A percentile compares a stretch with the other conserved stretches of the same genome.
phyloP scores from a whole-genome alignment of 30 jellyfish, hydroid and myxozoan genomes.

The Chrysaora quinquecirrha region DNA sequence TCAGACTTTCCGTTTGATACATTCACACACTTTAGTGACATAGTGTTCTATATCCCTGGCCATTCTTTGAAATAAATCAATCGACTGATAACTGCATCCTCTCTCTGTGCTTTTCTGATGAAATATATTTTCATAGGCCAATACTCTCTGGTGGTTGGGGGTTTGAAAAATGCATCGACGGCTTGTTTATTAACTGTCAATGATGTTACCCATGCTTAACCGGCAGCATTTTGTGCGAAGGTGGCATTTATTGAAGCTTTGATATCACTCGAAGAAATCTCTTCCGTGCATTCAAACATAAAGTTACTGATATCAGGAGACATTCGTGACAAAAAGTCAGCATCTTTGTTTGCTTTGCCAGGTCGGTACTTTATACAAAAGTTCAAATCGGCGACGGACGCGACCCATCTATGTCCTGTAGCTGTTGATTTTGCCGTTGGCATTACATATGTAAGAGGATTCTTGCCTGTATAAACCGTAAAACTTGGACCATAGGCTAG shows the following conservation, averaged over 20 bases:
- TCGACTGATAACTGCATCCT: too few species aligned
- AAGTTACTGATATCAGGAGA: background rate
- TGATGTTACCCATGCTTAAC: too few species aligned
- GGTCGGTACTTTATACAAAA: conserved; percentile 9
- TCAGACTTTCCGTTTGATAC: background rate
- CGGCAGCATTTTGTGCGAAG: too few species aligned
- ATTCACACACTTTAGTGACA: background rate
- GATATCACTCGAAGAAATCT: conserved; percentile 1
- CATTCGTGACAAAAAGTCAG: conserved; percentile 35
- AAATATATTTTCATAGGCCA: too few species aligned
- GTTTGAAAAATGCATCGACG: too few species aligned
- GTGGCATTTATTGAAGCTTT: background rate
- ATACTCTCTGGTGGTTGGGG: too few species aligned
- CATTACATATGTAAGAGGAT: too few species aligned
- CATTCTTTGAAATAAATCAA: too few species aligned
- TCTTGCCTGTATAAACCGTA: background rate
- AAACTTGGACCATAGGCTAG: background rate
- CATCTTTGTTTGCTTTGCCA: conserved; percentile 29
- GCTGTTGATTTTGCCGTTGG: too few species aligned
- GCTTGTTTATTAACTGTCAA: too few species aligned
- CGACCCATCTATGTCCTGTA: background rate
- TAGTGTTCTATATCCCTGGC: background rate
- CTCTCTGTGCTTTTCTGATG: too few species aligned
- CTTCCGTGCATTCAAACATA: conserved; percentile 18
- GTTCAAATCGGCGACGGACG: background rate